phyloP scores from a whole-genome alignment of 2,113 vertebrate genomes.

The Spilogale gracilis region DNA sequence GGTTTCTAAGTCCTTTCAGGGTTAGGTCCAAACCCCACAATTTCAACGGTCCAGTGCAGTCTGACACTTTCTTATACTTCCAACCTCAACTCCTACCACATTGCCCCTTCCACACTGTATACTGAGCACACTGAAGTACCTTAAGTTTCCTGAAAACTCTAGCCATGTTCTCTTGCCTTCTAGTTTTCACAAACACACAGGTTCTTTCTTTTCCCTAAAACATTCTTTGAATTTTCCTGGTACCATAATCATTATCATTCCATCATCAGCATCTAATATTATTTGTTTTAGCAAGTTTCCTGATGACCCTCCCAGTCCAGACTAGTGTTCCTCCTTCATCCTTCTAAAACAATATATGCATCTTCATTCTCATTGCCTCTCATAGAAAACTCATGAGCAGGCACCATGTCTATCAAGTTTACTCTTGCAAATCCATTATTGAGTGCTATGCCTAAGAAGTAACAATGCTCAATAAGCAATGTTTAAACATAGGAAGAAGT shows the following conservation, averaged over 20 bases:
- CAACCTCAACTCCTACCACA: not conserved
- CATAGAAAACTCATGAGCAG: not conserved
- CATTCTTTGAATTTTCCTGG: not conserved
- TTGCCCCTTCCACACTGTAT: not conserved
- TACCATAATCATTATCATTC: not conserved
- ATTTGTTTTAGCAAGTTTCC: not conserved
- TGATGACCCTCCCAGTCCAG: not conserved
- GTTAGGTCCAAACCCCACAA: not conserved
- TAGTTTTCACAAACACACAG: not conserved
- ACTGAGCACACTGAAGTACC: not conserved
- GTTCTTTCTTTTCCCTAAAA: not conserved
- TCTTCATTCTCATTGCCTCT: not conserved
- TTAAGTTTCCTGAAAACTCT: not conserved
- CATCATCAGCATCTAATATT: not conserved
- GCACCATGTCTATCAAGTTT: not conserved
- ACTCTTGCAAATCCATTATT: not conserved
- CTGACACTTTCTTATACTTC: not conserved
- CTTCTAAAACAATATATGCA: not conserved
- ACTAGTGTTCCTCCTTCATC: too few species aligned
- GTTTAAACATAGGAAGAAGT: not conserved
- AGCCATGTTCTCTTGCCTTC: not conserved
- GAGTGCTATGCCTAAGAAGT: not conserved
- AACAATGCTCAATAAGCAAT: not conserved
- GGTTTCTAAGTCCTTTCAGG: not conserved
- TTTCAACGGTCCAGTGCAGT: not conserved